Evolutionary conservation across 2,113 vertebrate species (phyloP).

Genomic region (Neopipo cinnamomea): DNA sequence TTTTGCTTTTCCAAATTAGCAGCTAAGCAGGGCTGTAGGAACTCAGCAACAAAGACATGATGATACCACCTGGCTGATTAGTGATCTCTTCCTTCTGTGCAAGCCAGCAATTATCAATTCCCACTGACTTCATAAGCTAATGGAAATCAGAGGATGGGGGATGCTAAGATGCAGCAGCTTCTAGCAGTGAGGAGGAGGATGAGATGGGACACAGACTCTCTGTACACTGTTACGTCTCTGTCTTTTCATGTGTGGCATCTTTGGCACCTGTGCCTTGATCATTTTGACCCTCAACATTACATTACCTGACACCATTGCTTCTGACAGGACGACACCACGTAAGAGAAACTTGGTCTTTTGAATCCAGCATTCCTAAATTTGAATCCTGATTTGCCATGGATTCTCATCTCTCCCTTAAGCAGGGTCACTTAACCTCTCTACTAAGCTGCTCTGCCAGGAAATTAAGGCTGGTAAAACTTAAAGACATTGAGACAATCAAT

Average conservation of each 20-base stretch:
- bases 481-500: neutral
- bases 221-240: accelerated
- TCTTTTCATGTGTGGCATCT: neutral
- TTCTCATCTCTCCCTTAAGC: neutral
- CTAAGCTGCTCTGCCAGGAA: neutral
- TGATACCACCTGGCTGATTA: slow-evolving; percentile 56
- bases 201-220: neutral
- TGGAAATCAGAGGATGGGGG: neutral
- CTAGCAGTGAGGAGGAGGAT: neutral
- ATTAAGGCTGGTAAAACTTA: neutral
- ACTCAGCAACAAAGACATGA: slow-evolving; percentile 9
- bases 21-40: slow-evolving; percentile 13
- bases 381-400: neutral
- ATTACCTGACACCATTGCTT: neutral
- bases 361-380: neutral
- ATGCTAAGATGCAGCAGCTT: slow-evolving; percentile 5
- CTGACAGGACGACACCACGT: neutral
- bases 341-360: neutral
- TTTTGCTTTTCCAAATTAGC: slow-evolving; percentile 27
- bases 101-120: slow-evolving; percentile 39
- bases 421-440: neutral
- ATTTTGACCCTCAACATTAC: neutral
- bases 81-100: slow-evolving; percentile 13
- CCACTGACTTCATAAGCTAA: slow-evolving; percentile 20
- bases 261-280: neutral